Conservation (phyloP, 2,888 invertebrate genomes). For the Andrena bicolor region DNA sequence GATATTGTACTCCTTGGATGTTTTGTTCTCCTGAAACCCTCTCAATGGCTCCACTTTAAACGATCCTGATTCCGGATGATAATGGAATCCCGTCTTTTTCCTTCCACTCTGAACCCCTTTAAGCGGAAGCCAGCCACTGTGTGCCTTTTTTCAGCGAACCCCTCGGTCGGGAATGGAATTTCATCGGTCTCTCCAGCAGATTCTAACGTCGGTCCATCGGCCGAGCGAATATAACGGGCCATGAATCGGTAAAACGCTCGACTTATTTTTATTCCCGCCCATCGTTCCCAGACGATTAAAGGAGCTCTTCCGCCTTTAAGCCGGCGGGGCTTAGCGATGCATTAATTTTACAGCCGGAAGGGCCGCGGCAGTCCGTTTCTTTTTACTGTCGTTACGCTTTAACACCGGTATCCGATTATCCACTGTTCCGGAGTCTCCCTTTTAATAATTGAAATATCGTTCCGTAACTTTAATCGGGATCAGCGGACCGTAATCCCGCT, state of each 20-base stretch:
- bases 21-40: too few relatives aligned
- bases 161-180: conserved; percentile 11
- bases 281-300: conserved; percentile 25
- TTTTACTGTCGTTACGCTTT: conserved; percentile 20
- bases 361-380: not conserved
- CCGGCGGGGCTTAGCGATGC: conserved; percentile 34
- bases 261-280: conserved; percentile 34
- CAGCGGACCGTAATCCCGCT: not conserved
- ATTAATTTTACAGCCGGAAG: conserved; percentile 30
- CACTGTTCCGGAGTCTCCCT: not conserved
- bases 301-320: conserved; percentile 32
- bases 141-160: conserved; percentile 1
- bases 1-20: too few relatives aligned
- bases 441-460: conserved; percentile 24
- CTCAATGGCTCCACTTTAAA: too few relatives aligned
- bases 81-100: conserved; percentile 60
- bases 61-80: conserved; percentile 3
- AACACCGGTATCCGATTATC: conserved; percentile 26
- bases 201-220: not conserved
- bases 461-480: conserved; percentile 11
- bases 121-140: not conserved
- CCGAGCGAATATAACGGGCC: not conserved
- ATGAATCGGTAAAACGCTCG: conserved; percentile 23
- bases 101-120: conserved; percentile 5
- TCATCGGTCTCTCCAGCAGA: conserved; percentile 1